Percentiles rank a stretch among this genome's conserved stretches.
phyloP scores from a whole-genome alignment of 2,113 vertebrate species.

The Garra rufa region DNA sequence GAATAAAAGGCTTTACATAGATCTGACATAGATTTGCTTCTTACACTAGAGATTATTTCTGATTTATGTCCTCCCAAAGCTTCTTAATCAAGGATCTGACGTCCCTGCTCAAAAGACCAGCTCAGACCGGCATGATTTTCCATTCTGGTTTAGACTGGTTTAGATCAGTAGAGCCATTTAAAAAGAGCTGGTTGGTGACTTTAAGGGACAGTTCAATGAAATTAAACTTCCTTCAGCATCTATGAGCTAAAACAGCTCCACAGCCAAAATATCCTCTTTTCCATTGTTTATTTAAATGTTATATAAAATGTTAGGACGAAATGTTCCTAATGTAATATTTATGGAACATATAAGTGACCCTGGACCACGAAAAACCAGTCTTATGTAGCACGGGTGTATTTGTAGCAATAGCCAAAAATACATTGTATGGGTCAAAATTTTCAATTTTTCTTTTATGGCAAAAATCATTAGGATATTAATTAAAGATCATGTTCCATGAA shows the following conservation, averaged over 20 bases:
- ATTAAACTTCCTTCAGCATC: not conserved
- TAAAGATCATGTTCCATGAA: too few relatives aligned
- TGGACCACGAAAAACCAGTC: too few relatives aligned
- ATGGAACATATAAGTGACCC: too few relatives aligned
- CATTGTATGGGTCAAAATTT: too few relatives aligned
- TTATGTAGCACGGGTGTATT: too few relatives aligned
- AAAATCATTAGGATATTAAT: too few relatives aligned
- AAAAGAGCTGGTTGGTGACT: not conserved
- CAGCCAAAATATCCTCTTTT: not conserved
- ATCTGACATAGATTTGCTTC: slow-evolving; percentile 13
- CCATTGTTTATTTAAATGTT: too few relatives aligned
- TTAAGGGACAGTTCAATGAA: not conserved
- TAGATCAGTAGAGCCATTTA: not conserved
- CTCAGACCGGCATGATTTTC: not conserved
- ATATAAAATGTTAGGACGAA: too few relatives aligned
- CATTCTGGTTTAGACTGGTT: not conserved
- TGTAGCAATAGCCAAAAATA: too few relatives aligned
- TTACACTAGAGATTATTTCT: not conserved
- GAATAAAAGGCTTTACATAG: not conserved
- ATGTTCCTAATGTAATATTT: too few relatives aligned
- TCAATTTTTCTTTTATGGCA: too few relatives aligned
- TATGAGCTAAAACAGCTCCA: not conserved
- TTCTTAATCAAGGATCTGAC: not conserved
- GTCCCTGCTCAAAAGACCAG: not conserved
- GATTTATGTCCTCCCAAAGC: not conserved